Evolutionary conservation across 1,140 invertebrate species (phyloP), one percentile per base, ranked within the genome.

Genomic region (Akabosia matsudoensis): DNA sequence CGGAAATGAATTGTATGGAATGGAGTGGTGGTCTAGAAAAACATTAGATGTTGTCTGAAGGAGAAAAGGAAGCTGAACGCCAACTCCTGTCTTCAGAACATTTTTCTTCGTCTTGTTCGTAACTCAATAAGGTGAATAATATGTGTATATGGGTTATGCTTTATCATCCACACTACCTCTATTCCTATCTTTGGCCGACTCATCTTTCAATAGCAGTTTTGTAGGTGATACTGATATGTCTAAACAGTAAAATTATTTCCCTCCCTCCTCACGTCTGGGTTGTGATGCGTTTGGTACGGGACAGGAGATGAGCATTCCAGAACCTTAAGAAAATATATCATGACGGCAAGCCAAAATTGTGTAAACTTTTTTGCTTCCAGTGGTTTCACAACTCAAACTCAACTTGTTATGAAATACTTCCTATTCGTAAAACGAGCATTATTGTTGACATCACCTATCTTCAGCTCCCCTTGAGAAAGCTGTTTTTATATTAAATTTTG

Each of bases 1-100:
- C 70, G 70, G 70, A 72, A 72, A 72, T 45, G 70, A 72, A 72
- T 37, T 37, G 33, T 72, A 37, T 22, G 56, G 13, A 33, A 30
- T 33, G 56, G 13, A 33, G 67, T 33, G 33, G 31, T 72, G 33
- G 34, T 72, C 45, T 37, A 45, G 37, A 51, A 72, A 72, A 72
- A 72, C 22, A 72, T 22, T 31, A 30, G 28, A 22, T 61, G 54
- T 24, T 24, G 14, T 14, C 13, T 61, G 28, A 22, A 67, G 30
- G 61, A 30, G 26, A 67, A 67, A 30, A 16, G 61, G 26, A 16
- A 7, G 3, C 22, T 67, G 10, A 67, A n/a, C 61, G 7, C 37
- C 37, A 45, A 18, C 37, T 45, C 37, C 18, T 45, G n/a, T n/a
- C 37, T 10, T 18, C 37, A 45, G 37, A 45, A 67, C 22, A 67